Conservation (phyloP, 1,140 invertebrate genomes). For the Drosophila nebulosa region DNA sequence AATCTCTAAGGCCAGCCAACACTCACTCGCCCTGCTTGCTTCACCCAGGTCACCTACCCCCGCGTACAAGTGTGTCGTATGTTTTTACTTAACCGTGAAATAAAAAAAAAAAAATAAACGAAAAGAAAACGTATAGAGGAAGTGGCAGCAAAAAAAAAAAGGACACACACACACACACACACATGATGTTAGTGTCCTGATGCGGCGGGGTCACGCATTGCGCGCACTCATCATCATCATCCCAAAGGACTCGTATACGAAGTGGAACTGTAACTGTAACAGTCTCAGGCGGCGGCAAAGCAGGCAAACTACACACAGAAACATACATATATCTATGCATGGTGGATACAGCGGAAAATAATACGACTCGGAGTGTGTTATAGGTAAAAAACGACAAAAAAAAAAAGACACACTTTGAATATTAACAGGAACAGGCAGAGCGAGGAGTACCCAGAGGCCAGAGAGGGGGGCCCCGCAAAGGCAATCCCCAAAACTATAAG, state of each 20-base stretch:
- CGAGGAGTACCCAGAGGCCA: background rate
- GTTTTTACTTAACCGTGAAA: conserved; percentile 61
- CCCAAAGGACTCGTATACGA: conserved; percentile 44
- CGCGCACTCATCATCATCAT: conserved; percentile 15
- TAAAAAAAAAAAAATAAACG: conserved; percentile 47
- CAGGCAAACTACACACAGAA: conserved; percentile 19
- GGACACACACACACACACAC: conserved; percentile 10
- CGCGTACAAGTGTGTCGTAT: conserved; percentile 35
- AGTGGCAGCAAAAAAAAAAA: conserved; percentile 23
- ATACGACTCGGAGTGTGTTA: background rate
- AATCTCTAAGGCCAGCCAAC: conserved; percentile 54
- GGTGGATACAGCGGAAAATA: background rate
- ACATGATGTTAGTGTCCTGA: conserved; percentile 2
- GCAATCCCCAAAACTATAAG: too few species aligned
- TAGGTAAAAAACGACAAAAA: background rate
- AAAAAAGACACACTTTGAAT: background rate
- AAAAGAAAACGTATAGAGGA: conserved; percentile 18
- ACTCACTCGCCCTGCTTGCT: background rate
- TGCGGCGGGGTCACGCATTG: conserved; percentile 35
- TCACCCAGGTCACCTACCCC: background rate
- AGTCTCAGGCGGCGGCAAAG: conserved; percentile 35
- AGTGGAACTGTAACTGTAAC: conserved; percentile 24
- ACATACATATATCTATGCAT: background rate
- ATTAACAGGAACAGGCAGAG: background rate
- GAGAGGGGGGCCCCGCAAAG: too few species aligned